Percentiles rank a stretch among this genome's conserved stretches.
Conservation (phyloP, 1,140 invertebrate species). For the Drosophila navojoa region DNA sequence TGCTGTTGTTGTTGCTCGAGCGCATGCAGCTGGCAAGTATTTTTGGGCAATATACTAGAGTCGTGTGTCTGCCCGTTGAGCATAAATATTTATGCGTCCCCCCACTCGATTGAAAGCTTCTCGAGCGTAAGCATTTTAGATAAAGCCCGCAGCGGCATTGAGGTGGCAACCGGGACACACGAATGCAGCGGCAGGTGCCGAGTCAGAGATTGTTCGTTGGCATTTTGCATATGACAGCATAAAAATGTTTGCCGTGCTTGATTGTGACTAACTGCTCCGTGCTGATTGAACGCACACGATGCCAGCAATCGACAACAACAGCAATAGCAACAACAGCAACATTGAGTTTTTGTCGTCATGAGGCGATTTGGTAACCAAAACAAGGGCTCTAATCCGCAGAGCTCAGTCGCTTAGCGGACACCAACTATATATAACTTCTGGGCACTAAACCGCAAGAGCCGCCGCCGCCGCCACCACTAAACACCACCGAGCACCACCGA, state of each 20-base stretch:
- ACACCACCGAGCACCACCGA: background rate
- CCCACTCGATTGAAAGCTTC: constrained; percentile 72
- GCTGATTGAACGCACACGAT: constrained; percentile 67
- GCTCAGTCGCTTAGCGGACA: constrained; percentile 35
- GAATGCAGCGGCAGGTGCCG: constrained; percentile 22
- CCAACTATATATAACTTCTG: constrained; percentile 21
- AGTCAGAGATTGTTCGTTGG: constrained; percentile 39
- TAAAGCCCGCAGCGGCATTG: constrained; percentile 51
- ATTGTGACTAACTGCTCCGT: constrained; percentile 50
- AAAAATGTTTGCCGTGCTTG: constrained; percentile 61
- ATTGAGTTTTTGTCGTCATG: constrained; percentile 44
- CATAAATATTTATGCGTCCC: constrained; percentile 74
- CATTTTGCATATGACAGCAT: constrained; percentile 78
- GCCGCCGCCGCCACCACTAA: constrained; percentile 45
- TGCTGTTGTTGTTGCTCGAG: constrained; percentile 1
- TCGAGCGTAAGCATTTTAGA: constrained; percentile 83
- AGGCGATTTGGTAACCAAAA: constrained; percentile 76
- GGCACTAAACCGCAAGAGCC: constrained; percentile 60
- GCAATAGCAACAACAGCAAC: background rate
- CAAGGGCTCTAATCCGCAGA: constrained; percentile 71
- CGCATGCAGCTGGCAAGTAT: constrained; percentile 19
- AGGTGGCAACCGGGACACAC: constrained; percentile 13
- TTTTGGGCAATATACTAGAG: constrained; percentile 17
- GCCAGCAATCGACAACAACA: background rate
- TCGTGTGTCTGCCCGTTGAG: constrained; percentile 26